Conservation (phyloP, 2,113 vertebrate genomes). For the Lophotis ruficrista region DNA sequence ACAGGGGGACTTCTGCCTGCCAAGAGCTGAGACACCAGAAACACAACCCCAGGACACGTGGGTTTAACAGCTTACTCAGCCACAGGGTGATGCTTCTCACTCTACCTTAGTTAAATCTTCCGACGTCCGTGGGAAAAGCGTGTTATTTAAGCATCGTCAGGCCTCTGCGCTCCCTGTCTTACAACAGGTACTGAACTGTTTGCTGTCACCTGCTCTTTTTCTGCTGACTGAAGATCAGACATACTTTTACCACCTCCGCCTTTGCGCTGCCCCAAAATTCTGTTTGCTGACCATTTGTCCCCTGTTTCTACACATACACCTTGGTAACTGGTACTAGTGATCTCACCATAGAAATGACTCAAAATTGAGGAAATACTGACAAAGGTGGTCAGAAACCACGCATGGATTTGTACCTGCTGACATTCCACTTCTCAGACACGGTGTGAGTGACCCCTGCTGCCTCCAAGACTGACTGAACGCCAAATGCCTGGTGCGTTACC, state of each 20-base stretch:
- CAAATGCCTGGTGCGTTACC: rapidly evolving
- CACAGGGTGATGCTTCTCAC: background rate
- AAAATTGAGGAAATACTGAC: background rate
- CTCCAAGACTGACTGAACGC: background rate
- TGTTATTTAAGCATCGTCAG: background rate
- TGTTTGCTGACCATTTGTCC: background rate
- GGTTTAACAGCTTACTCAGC: background rate
- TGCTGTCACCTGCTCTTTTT: constrained; percentile 15
- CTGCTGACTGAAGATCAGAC: constrained; percentile 5
- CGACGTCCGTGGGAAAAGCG: background rate
- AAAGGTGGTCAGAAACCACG: rapidly evolving
- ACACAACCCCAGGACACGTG: background rate
- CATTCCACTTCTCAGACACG: rapidly evolving
- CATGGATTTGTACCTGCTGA: background rate
- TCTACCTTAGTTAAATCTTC: background rate
- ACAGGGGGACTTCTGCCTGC: background rate
- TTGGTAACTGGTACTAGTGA: background rate
- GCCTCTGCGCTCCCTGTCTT: background rate
- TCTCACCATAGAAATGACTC: background rate
- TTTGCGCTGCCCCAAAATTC: background rate
- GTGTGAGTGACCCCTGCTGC: background rate
- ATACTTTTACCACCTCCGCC: background rate
- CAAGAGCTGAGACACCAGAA: background rate
- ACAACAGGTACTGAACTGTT: background rate
- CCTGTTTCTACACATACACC: background rate